Evolutionary conservation across 2,888 invertebrate species (phyloP), one percentile per base, ranked within the genome.

Genomic region (Syrphus vitripennis): DNA sequence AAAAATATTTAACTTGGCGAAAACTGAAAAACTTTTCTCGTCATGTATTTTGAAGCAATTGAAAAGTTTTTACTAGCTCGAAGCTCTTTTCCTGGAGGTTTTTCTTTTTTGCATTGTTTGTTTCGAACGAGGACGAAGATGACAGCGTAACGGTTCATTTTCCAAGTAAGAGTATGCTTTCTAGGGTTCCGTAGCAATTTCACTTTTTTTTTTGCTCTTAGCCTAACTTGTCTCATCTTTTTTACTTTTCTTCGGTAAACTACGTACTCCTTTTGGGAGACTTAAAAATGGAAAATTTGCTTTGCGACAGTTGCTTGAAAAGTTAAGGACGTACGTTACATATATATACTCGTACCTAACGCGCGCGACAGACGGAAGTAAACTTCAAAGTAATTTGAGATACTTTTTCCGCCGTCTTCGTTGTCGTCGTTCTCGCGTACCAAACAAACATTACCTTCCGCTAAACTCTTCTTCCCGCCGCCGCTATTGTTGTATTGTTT

Each of bases 41-140:
- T 86, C 86, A 86, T 86, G 86, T 86, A 86, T 86, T 86, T 86
- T 69, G 77, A 86, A 86, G 86, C 86, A 86, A 86, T 86, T 86
- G 86, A 86, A 86, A 67, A 86, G 77, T 86, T 86, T 86, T 86
- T 81, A 42, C 69, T 69, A 50, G 45, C 59, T 48, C 12, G 19
- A 24, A 67, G 67, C 50, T 67, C 55, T 65, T 63, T 48, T 75
- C 31, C 53, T 61, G 12, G 53, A 67, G 67, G 67, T 21, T 24
- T 26, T 31, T 26, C 26, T 29, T 26, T 48, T 59, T 34, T 26
- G 9, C 10, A 5, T n/a, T 19, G n/a, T 24, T 21, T 48, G 0
- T 50, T 24, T 14, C 14, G 14, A 50, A 37, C 9, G 16, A n/a
- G 50, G 34, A 34, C 42, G 65, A 77, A 69, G 79, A 79, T 63